Evolutionary conservation across 2,888 invertebrate species (phyloP).

Genomic region (Lithosia quadra): DNA sequence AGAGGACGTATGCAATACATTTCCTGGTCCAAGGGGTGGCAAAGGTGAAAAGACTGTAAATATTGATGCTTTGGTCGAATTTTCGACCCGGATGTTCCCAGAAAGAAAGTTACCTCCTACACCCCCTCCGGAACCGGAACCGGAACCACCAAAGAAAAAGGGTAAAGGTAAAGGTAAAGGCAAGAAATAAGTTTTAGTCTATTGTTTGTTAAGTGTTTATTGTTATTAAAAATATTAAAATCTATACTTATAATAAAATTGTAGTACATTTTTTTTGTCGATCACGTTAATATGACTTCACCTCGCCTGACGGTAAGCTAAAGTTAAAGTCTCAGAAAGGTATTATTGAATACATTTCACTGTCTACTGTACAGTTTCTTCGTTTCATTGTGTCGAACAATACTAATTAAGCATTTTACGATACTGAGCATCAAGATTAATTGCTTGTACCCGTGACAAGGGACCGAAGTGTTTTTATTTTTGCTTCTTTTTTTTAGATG

Average conservation of each 20-base stretch:
- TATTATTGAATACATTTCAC: too few relatives aligned
- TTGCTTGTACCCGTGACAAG: background rate
- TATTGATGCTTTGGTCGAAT: conserved; percentile 61
- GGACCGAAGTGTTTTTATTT: too few relatives aligned
- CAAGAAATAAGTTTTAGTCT: background rate
- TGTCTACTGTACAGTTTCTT: too few relatives aligned
- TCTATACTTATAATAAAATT: too few relatives aligned
- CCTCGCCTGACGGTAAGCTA: too few relatives aligned
- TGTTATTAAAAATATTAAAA: background rate
- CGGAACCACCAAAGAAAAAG: background rate
- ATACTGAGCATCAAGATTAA: conserved; percentile 30
- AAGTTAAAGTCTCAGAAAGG: too few relatives aligned
- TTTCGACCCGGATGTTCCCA: conserved; percentile 71
- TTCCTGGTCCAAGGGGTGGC: conserved; percentile 56
- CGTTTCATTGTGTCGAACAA: conserved; percentile 25
- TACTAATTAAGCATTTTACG: conserved; percentile 44
- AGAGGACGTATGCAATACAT: conserved; percentile 59
- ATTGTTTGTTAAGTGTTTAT: background rate
- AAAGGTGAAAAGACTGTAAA: conserved; percentile 62
- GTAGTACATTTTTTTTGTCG: too few relatives aligned
- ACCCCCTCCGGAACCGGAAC: conserved; percentile 61
- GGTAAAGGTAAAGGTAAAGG: conserved; percentile 21
- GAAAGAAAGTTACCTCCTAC: conserved; percentile 67
- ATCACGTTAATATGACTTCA: too few relatives aligned
- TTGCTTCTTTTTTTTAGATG: too few relatives aligned